Evolutionary conservation across 2,113 vertebrate genomes (phyloP).

Genomic region (Lepisosteus oculatus): DNA sequence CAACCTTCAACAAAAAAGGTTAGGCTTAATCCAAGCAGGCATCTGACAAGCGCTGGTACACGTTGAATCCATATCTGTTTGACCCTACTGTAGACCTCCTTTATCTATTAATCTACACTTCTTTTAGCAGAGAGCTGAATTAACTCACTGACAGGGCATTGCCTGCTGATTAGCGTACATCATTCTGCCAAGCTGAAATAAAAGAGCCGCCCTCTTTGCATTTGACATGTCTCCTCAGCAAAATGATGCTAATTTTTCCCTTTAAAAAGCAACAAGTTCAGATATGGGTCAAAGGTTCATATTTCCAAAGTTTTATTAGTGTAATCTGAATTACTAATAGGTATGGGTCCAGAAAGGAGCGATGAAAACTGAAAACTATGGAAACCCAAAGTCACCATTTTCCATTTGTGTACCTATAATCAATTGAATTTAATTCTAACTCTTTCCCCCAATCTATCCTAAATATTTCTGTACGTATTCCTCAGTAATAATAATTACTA

Average conservation of each 20-base stretch:
- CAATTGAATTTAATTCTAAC: background rate
- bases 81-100: conserved; percentile 88
- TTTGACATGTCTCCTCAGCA: conserved; percentile 73
- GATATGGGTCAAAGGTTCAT: conserved; percentile 38
- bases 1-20: conserved; percentile 92
- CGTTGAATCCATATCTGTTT: conserved; percentile 83
- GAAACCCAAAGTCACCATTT: background rate
- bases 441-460: background rate
- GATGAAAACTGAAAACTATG: background rate
- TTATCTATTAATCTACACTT: conserved; percentile 99
- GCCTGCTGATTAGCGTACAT: conserved; percentile 89
- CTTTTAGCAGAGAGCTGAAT: conserved; percentile 88
- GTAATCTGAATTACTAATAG: conserved; percentile 17
- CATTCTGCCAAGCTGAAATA: conserved; percentile 75
- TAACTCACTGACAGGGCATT: conserved; percentile 85
- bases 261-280: conserved; percentile 73
- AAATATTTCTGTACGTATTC: too few species aligned
- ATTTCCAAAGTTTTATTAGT: conserved; percentile 15
- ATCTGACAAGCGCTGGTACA: conserved; percentile 92
- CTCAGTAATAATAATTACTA: too few species aligned
- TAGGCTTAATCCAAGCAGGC: conserved; percentile 95
- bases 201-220: conserved; percentile 69
- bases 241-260: conserved; percentile 67
- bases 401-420: conserved; percentile 2
- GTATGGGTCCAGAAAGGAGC: conserved; percentile 8